Percentiles rank a stretch among this genome's conserved stretches.
phyloP scores from a whole-genome alignment of 2,113 vertebrate species.

The Neotragus moschatus region DNA sequence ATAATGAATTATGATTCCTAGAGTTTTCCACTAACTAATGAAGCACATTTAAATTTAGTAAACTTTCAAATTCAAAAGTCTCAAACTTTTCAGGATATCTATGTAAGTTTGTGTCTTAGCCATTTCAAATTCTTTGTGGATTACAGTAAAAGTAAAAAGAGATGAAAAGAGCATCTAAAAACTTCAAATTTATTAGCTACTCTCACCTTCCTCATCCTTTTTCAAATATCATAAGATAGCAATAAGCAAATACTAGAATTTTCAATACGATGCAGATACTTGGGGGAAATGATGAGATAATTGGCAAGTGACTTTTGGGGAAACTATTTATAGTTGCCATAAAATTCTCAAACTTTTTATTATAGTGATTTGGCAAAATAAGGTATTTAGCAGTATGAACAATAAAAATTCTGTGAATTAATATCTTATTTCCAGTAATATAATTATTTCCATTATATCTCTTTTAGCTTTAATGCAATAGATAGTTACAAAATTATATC shows the following conservation, averaged over 20 bases:
- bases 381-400: background rate
- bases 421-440: background rate
- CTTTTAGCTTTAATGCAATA: conserved; percentile 48
- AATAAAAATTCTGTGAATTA: background rate
- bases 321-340: background rate
- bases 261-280: background rate
- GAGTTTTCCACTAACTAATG: background rate
- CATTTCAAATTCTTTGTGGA: background rate
- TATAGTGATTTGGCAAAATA: background rate
- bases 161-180: background rate
- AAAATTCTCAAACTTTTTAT: background rate
- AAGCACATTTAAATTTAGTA: background rate
- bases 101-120: background rate
- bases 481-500: conserved; percentile 42
- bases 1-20: background rate
- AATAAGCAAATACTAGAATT: background rate
- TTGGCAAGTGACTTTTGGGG: background rate
- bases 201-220: background rate
- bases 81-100: background rate
- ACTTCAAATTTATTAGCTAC: background rate
- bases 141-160: background rate
- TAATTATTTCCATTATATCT: background rate
- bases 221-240: background rate
- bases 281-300: background rate
- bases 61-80: background rate